Evolutionary conservation across 2,888 invertebrate species (phyloP).

Genomic region (Brassicogethes aeneus): DNA sequence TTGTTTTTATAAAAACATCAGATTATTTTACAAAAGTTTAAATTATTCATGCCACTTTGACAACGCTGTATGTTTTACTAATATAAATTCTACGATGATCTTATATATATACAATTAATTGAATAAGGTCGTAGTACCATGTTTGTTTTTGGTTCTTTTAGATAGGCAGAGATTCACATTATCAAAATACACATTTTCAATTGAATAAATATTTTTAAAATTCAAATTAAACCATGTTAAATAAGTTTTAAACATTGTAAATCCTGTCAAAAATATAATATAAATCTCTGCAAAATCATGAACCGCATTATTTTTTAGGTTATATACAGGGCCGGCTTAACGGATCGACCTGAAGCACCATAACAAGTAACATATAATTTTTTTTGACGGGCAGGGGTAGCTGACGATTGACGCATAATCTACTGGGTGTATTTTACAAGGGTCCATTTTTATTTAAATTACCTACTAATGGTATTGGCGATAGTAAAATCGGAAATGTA

Average conservation of each 20-base stretch:
- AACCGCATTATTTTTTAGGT: constrained; percentile 3
- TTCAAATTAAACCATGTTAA: too few species aligned
- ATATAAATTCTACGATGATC: neutral
- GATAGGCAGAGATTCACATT: neutral
- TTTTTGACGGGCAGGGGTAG: constrained; percentile 18
- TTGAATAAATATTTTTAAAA: too few species aligned
- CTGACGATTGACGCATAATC: neutral
- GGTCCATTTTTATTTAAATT: too few species aligned
- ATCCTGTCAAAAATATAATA: too few species aligned
- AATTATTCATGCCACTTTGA: constrained; percentile 13
- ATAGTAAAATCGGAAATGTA: too few species aligned
- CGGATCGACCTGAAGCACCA: constrained; percentile 22
- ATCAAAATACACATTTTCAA: too few species aligned
- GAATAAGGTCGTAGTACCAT: constrained; percentile 23
- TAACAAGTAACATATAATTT: constrained; percentile 23
- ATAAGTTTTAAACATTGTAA: too few species aligned
- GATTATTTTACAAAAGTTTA: too few species aligned
- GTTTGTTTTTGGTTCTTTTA: constrained; percentile 12
- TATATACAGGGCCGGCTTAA: constrained; percentile 14
- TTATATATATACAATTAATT: constrained; percentile 1
- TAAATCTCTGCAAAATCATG: neutral
- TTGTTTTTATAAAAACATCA: too few species aligned
- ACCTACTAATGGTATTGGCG: too few species aligned
- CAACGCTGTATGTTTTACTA: neutral
- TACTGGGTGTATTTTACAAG: neutral